phyloP scores from a whole-genome alignment of 2,888 invertebrate genomes.

The Anagyrus pseudococci region DNA sequence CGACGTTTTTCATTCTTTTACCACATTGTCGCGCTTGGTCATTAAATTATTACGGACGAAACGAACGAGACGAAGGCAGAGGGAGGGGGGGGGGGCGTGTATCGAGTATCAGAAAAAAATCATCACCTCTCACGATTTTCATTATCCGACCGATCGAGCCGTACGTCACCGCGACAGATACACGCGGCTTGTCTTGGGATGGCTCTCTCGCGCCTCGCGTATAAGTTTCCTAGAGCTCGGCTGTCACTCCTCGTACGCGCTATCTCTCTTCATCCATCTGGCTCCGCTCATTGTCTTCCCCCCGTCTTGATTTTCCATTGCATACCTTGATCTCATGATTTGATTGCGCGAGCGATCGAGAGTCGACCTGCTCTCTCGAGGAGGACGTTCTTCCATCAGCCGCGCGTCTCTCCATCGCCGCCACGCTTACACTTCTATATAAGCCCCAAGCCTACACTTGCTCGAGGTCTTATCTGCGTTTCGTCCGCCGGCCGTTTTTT shows the following conservation, averaged over 20 bases:
- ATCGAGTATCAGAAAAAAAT: background rate
- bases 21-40: background rate
- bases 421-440: no score
- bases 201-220: no score
- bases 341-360: background rate
- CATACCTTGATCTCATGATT: slow-evolving; percentile 7
- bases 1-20: background rate
- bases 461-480: background rate
- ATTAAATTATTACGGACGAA: background rate
- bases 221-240: no score
- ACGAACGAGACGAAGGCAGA: background rate
- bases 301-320: slow-evolving; percentile 6
- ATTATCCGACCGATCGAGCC: no score
- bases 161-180: no score
- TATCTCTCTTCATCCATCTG: slow-evolving; percentile 8
- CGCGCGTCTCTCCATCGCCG: background rate
- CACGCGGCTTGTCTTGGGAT: no score
- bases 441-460: no score
- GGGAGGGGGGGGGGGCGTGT: background rate
- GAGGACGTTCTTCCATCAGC: background rate
- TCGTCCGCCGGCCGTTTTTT: slow-evolving; percentile 8
- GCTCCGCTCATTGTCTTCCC: background rate
- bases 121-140: background rate
- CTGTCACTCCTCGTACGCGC: background rate
- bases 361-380: background rate